These are phyloP conservation scores for Zapus hudsonius DNA, from an alignment of 2,113 vertebrate genomes.

Conservation along the genomic window DNA sequence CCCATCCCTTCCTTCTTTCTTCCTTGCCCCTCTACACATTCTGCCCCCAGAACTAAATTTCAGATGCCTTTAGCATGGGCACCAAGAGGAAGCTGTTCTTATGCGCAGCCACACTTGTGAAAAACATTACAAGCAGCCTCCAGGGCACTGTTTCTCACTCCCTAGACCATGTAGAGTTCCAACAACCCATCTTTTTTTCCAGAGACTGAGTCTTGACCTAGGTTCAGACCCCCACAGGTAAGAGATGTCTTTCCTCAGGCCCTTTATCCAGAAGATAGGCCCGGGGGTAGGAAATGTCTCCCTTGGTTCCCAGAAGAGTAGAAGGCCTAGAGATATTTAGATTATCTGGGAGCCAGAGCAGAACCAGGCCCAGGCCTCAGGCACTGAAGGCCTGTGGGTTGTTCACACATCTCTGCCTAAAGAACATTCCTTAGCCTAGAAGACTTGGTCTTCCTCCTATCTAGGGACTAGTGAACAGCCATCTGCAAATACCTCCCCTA, in stretches of 20 bases:
- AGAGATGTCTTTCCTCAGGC: not conserved
- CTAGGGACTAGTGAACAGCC: not conserved
- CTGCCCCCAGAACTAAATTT: not conserved
- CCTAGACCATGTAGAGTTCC: not conserved
- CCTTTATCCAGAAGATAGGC: not conserved
- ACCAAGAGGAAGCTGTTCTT: not conserved
- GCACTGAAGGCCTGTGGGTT: not conserved
- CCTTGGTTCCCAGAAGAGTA: not conserved
- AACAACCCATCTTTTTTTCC: not conserved
- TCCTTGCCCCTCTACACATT: not conserved
- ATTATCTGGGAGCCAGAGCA: constrained; percentile 27
- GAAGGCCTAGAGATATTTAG: constrained; percentile 15
- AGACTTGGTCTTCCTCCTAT: not conserved
- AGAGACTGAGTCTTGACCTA: constrained; percentile 13
- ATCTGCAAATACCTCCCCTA: constrained; percentile 44
- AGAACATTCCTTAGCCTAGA: not conserved
- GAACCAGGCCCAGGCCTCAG: not conserved
- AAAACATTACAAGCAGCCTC: not conserved
- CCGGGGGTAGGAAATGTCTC: not conserved
- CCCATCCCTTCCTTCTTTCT: not conserved
- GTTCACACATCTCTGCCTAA: not conserved
- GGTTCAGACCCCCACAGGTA: not conserved
- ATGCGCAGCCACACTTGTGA: not conserved
- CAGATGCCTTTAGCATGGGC: not conserved
- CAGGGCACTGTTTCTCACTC: not conserved